phyloP scores from a whole-genome alignment of 2,113 vertebrate species.

The Engraulis encrasicolus region DNA sequence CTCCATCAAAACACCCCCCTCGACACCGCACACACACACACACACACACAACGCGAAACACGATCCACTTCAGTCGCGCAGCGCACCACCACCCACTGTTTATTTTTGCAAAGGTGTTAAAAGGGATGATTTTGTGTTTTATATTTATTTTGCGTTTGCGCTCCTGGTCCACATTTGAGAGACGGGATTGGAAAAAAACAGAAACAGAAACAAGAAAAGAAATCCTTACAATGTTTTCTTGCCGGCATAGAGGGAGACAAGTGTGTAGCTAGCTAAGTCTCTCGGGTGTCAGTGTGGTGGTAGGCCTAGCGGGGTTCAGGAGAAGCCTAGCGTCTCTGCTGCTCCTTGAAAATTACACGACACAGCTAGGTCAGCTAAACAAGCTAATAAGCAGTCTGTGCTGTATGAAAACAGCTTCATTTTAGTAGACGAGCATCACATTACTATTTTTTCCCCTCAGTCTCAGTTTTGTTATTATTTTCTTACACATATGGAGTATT shows the following conservation, averaged over 20 bases:
- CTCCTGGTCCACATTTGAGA: background rate
- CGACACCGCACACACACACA: background rate
- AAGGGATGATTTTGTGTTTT: slow-evolving; percentile 1
- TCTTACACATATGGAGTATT: background rate
- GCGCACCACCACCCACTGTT: slow-evolving; percentile 24
- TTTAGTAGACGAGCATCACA: background rate
- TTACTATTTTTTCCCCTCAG: background rate
- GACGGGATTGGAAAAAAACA: too few species aligned
- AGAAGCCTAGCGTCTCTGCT: background rate
- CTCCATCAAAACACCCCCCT: background rate
- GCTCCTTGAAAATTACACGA: background rate
- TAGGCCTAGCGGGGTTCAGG: background rate
- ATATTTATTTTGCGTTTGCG: slow-evolving; percentile 26
- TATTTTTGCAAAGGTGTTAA: slow-evolving; percentile 33
- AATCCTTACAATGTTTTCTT: background rate
- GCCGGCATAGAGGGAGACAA: background rate
- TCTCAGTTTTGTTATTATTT: background rate
- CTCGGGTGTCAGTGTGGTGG: background rate
- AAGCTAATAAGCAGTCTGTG: background rate
- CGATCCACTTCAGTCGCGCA: slow-evolving; percentile 13
- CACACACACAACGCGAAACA: too few species aligned
- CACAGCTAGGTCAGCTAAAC: background rate
- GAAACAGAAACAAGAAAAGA: background rate
- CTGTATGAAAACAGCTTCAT: background rate
- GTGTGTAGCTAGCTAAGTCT: background rate